These are phyloP conservation scores for Spheniscus mendiculus DNA, from an alignment of 2,113 vertebrate species.

Conservation along the genomic window DNA sequence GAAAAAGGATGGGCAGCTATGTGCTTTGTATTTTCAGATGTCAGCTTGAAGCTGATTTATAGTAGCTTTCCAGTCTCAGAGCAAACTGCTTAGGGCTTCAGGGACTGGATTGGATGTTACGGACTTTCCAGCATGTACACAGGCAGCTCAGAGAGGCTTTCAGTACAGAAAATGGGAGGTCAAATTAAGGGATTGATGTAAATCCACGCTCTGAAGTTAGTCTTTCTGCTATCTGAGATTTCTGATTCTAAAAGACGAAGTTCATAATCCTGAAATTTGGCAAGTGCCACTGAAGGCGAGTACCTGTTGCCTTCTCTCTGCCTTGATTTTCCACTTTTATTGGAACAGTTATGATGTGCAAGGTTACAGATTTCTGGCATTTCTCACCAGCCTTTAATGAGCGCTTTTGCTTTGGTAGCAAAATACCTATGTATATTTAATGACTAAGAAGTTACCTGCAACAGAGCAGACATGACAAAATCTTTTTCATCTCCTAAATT, in stretches of 20 bases:
- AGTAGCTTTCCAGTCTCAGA: background rate
- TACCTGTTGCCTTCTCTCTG: background rate
- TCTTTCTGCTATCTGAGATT: background rate
- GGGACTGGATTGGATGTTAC: background rate
- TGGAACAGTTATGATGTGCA: background rate
- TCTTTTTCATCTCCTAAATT: background rate
- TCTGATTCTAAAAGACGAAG: background rate
- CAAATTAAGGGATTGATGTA: background rate
- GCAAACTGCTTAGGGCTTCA: background rate
- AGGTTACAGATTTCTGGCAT: background rate
- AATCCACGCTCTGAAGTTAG: background rate
- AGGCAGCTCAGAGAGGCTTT: background rate
- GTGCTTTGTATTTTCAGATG: background rate
- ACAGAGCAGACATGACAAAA: background rate
- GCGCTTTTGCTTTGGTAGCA: background rate
- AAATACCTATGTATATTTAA: background rate
- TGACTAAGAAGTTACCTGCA: background rate
- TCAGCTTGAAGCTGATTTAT: background rate
- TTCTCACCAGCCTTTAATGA: background rate
- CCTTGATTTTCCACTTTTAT: background rate
- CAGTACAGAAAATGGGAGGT: background rate
- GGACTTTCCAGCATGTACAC: background rate
- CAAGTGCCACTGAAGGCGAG: background rate
- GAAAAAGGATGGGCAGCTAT: fast-evolving
- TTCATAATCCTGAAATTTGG: background rate